A percentile compares a stretch with the other conserved stretches of the same genome.
phyloP scores from a whole-genome alignment of 2,888 invertebrate species.

The Lysandra coridon region DNA sequence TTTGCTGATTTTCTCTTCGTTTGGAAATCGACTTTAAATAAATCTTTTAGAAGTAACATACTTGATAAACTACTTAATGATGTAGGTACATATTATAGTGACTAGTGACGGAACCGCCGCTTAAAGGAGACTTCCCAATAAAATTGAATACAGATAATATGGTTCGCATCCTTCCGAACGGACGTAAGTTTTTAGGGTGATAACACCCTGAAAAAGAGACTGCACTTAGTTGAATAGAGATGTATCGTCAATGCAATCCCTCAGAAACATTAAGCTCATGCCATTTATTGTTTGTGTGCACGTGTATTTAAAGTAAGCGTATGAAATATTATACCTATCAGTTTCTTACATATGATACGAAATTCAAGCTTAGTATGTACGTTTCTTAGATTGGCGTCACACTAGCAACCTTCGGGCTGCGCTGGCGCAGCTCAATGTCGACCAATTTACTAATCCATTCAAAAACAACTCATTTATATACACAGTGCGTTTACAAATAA shows the following conservation, averaged over 20 bases:
- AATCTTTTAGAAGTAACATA: no score
- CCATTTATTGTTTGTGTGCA: neutral
- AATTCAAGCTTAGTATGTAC: neutral
- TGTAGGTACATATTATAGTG: no score
- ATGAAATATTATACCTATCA: neutral
- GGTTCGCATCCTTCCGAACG: neutral
- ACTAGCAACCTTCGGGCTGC: constrained; percentile 5
- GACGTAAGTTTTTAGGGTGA: neutral
- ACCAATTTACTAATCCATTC: constrained; percentile 15
- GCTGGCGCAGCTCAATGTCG: constrained; percentile 23
- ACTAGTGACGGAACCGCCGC: neutral
- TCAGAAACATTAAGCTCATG: neutral
- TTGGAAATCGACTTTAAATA: no score
- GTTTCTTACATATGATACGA: constrained; percentile 5
- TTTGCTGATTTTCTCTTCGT: neutral
- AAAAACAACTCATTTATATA: constrained; percentile 26
- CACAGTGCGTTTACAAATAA: constrained; percentile 10
- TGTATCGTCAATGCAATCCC: neutral
- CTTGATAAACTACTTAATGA: no score
- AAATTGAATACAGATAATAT: neutral
- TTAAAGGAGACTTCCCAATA: neutral
- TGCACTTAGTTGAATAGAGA: no score
- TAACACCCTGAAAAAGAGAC: no score
- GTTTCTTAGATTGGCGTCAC: constrained; percentile 24
- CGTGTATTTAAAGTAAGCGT: neutral